Base-by-base conservation (phyloP, 2,888 invertebrate genomes). In the Meteorus colon region DNA sequence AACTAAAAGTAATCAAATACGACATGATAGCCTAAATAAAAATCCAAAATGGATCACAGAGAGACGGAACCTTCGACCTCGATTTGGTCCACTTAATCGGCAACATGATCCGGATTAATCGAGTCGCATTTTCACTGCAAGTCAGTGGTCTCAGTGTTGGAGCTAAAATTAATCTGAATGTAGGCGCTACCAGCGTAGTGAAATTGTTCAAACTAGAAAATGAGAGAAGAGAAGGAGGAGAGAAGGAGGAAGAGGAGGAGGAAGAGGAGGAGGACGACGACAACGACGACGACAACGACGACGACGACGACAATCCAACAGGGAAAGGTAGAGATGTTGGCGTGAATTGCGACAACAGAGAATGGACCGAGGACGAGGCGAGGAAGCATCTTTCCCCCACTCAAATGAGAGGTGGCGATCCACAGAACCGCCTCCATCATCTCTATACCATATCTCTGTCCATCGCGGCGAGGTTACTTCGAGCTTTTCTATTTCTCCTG, bases 381-480 rank as follows among this genome's bases (percentile, higher is more conserved):
- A 81, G 82, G 82, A 84, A 84, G 82, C 78, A 82, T 83, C 65
- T 66, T 72, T 75, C 80, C 82, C 85, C 86, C 86, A 85, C 85
- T 83, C 77, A 62, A 82, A 76, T 78, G 81, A 81, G 77, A 85
- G 84, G 82, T 84, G 88, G 88, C 87, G 85, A 86, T 87, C 86
- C 87, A 86, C 85, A 83, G 87, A 85, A 86, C 87, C 88, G 88
- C 88, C 88, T 88, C 87, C 85, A 80, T 84, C 73, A 75, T 85
- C 84, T 55, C 19, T 55, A 55, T 55, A 55, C 24, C 10, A 55
- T 55, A 84, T 87, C 85, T 78, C 80, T 71, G 77, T 74, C 66
- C 72, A 66, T 72, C 69, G 77, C 66, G 74, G 63, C 41, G 67
- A 59, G 67, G 45, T 69, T 76, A 55, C 73, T 70, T 78, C 66